These are phyloP conservation scores for Cactoblastis cactorum DNA, from an alignment of 2,888 invertebrate genomes.

Conservation along the genomic window DNA sequence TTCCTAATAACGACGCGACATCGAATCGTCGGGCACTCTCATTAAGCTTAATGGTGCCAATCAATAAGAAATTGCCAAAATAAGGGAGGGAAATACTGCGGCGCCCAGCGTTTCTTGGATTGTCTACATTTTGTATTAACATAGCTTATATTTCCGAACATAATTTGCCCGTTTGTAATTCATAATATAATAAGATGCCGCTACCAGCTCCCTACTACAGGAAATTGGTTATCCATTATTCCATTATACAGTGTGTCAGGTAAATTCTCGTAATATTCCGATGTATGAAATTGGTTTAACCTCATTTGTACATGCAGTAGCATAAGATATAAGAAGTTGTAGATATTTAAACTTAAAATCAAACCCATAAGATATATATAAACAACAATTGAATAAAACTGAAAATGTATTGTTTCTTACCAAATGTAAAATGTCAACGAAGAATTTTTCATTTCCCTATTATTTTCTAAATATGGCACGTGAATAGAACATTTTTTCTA, in stretches of 20 bases:
- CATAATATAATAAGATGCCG: not conserved
- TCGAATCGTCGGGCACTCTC: conserved; percentile 32
- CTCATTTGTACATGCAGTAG: not conserved
- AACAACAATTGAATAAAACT: too few species aligned
- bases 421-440: too few species aligned
- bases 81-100: conserved; percentile 26
- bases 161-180: not conserved
- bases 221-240: conserved; percentile 21
- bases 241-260: conserved; percentile 14
- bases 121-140: not conserved
- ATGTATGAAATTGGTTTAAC: not conserved
- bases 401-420: too few species aligned
- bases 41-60: conserved; percentile 42
- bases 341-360: not conserved
- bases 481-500: too few species aligned
- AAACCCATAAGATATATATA: too few species aligned
- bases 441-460: too few species aligned
- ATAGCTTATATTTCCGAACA: too few species aligned
- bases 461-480: too few species aligned
- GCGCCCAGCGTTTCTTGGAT: conserved; percentile 10
- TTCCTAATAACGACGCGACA: conserved; percentile 33
- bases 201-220: conserved; percentile 15
- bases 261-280: conserved; percentile 6
- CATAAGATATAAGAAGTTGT: conserved; percentile 2
- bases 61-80: conserved; percentile 45